A percentile compares a stretch with the other conserved stretches of the same genome.
Conservation (phyloP, 1,140 invertebrate species). For the Hestina assimilis region DNA sequence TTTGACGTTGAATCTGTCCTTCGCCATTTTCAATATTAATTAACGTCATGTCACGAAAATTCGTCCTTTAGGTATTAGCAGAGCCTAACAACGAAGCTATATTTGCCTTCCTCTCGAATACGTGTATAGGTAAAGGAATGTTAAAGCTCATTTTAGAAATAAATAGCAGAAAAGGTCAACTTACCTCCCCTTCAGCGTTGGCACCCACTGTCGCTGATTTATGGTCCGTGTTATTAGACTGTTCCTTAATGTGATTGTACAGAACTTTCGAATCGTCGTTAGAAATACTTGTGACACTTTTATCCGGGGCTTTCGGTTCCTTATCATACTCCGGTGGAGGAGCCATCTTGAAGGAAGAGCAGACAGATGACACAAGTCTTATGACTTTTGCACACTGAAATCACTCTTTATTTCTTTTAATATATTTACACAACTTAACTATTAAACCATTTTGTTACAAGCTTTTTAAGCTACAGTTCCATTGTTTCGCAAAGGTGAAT, state of each 20-base stretch:
- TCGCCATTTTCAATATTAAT: conserved; percentile 53
- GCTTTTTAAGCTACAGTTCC: conserved; percentile 62
- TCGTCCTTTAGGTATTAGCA: background rate
- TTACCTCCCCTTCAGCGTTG: conserved; percentile 63
- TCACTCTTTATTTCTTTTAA: conserved; percentile 53
- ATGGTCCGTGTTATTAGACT: conserved; percentile 55
- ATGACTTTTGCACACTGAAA: conserved; percentile 71
- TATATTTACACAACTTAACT: conserved; percentile 49
- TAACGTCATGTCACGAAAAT: background rate
- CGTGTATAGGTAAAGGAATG: background rate
- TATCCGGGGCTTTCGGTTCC: conserved; percentile 84
- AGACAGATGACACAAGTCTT: conserved; percentile 79
- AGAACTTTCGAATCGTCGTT: conserved; percentile 62
- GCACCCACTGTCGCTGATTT: conserved; percentile 43
- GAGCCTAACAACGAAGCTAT: background rate
- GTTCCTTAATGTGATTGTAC: conserved; percentile 57
- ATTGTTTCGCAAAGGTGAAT: conserved; percentile 58
- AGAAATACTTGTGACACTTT: conserved; percentile 73
- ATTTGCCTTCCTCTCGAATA: background rate
- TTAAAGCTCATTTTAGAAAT: background rate
- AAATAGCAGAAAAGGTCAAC: conserved; percentile 32
- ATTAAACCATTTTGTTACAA: conserved; percentile 55
- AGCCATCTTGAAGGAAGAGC: conserved; percentile 82
- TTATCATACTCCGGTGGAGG: conserved; percentile 85
- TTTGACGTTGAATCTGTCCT: conserved; percentile 48